Evolutionary conservation across 2,797 vertebrate species (phyloP), one percentile per base, ranked within the genome.

Genomic region (Sternotherus odoratus): DNA sequence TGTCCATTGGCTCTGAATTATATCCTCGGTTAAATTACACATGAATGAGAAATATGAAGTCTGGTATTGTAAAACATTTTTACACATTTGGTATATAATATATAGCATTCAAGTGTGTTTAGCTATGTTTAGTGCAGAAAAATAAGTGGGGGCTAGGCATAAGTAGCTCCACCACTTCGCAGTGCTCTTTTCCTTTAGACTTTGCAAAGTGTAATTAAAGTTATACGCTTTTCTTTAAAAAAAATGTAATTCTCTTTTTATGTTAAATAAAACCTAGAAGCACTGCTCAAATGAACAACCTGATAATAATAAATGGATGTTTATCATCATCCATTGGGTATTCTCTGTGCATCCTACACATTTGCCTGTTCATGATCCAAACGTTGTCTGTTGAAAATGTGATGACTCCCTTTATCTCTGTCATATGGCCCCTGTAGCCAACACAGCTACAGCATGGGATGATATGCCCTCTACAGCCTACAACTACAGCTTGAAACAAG

Each of bases 391-490:
- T 43, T 9, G 36, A 60, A 36, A 69, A 75, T 63, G 4, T 78
- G 6, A 43, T 74, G 0, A 3, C 24, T 57, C 86, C 86, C n/a
- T 26, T 26, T 33, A 4, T 30, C 69, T 2, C 4, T 1, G 12
- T 5, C 12, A 1, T 30, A 36, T 21, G 5, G 80, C 8, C 9
- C 9, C 3, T 66, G 6, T 53, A 89, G 5, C 7, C 33, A 88
- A 77, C 36, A 82, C 0, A 48, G 43, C 43, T 74, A 74, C 6
- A 75, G 17, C 5, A 39, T 23, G 19, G 19, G 19, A 5, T 12
- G 10, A 9, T 23, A 69, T 11, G 63, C n/a, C n/a, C 4, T 9
- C n/a, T 36, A 21, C n/a, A 21, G 4, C 21, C 36, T 39, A 69
- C n/a, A 77, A 83, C 13, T 78, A 88, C 60, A 0, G 5, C 15